These are phyloP conservation scores for Drosophila ogumai DNA, from an alignment of 1,140 invertebrate species.

Conservation along the genomic window DNA sequence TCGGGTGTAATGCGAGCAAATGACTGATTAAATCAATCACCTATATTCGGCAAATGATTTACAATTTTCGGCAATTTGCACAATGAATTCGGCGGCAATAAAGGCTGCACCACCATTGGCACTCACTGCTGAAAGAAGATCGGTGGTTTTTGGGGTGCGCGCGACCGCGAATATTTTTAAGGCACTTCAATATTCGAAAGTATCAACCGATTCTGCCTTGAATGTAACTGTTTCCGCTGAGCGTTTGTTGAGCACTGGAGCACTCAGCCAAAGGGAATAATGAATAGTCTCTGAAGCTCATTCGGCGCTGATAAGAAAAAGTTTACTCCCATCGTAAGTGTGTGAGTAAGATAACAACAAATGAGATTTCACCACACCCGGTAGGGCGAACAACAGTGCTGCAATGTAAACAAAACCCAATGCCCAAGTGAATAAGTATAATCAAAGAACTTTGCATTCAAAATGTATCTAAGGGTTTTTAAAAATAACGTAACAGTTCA, in stretches of 20 bases:
- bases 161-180: constrained; percentile 12
- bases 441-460: background rate
- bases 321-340: constrained; percentile 55
- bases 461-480: background rate
- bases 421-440: background rate
- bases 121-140: constrained; percentile 46
- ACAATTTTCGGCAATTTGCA: constrained; percentile 69
- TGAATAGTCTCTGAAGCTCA: constrained; percentile 25
- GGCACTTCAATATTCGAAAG: constrained; percentile 23
- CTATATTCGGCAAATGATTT: constrained; percentile 68
- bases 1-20: constrained; percentile 29
- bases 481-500: background rate
- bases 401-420: background rate
- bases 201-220: constrained; percentile 2
- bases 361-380: constrained; percentile 21
- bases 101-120: constrained; percentile 17
- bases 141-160: constrained; percentile 17
- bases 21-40: constrained; percentile 57
- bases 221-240: constrained; percentile 70
- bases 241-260: constrained; percentile 69
- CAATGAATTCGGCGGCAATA: constrained; percentile 44
- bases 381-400: constrained; percentile 17
- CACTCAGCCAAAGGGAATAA: constrained; percentile 49
- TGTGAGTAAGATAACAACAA: constrained; percentile 48
- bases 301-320: constrained; percentile 60